A percentile compares a stretch with the other conserved stretches of the same genome.
These are phyloP conservation scores for Phocides pigmalion DNA, from an alignment of 1,140 invertebrate genomes.

Conservation along the genomic window DNA sequence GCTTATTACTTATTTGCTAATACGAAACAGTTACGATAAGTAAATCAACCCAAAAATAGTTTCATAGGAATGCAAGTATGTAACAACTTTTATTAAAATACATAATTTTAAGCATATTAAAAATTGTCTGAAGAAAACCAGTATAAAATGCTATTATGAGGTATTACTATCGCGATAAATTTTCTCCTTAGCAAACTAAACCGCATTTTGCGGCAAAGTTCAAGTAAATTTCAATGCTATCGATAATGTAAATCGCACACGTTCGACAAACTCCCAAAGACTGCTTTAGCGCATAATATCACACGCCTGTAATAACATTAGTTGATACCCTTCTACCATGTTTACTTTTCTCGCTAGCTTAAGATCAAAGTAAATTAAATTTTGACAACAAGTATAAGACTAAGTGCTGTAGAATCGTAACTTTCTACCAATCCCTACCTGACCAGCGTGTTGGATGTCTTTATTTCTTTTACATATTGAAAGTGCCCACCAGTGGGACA, in stretches of 20 bases:
- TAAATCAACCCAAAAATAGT: too few relatives aligned
- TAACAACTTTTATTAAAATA: background rate
- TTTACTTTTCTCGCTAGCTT: background rate
- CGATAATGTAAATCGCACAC: conserved; percentile 22
- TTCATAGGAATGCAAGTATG: too few relatives aligned
- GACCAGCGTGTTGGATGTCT: too few relatives aligned
- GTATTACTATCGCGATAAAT: background rate
- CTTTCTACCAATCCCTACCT: too few relatives aligned
- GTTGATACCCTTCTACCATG: background rate
- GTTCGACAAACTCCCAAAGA: conserved; percentile 17
- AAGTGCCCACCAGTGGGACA: too few relatives aligned
- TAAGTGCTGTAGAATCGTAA: too few relatives aligned
- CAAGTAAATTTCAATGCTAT: conserved; percentile 22
- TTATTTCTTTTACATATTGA: too few relatives aligned
- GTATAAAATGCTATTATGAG: background rate
- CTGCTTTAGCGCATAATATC: conserved; percentile 9
- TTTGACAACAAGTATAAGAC: too few relatives aligned
- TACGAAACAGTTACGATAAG: too few relatives aligned
- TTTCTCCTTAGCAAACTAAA: conserved; percentile 3
- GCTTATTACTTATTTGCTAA: too few relatives aligned
- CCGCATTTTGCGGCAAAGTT: background rate
- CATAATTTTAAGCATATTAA: background rate
- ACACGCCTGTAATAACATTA: conserved; percentile 13
- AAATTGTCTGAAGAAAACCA: background rate
- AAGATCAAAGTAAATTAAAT: background rate